Evolutionary conservation across 2,888 invertebrate species (phyloP).

Genomic region (Therioaphis trifolii): DNA sequence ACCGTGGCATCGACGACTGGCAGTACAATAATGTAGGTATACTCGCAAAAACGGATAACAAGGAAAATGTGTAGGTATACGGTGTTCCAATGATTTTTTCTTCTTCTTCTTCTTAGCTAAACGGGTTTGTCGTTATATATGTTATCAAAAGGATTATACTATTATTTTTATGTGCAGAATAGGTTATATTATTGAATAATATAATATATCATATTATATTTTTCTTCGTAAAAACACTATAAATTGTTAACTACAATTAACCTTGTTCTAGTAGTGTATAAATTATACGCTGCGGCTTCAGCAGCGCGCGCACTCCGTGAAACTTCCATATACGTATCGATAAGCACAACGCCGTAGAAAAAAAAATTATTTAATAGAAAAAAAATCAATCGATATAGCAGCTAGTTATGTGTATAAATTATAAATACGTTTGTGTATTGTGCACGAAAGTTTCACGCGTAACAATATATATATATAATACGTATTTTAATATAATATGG

Average conservation of each 20-base stretch:
- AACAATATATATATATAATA: not conserved
- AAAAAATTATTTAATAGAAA: not conserved
- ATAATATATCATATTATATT: not conserved
- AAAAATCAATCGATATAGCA: not conserved
- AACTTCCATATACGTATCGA: conserved; percentile 7
- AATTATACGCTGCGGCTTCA: too few relatives aligned
- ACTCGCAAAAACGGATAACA: too few relatives aligned
- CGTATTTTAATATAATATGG: too few relatives aligned
- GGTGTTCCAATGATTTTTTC: conserved; percentile 13
- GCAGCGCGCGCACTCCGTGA: not conserved
- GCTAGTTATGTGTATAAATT: too few relatives aligned
- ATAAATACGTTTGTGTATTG: not conserved
- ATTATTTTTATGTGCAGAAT: too few relatives aligned
- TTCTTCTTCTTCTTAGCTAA: not conserved
- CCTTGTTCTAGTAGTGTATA: conserved; percentile 14
- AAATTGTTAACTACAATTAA: conserved; percentile 32
- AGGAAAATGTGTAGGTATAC: not conserved
- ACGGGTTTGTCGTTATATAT: not conserved
- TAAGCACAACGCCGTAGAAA: not conserved
- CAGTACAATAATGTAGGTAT: too few relatives aligned
- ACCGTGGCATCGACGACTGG: too few relatives aligned
- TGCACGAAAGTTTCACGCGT: not conserved
- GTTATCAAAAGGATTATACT: too few relatives aligned
- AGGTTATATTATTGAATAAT: too few relatives aligned
- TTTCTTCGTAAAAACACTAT: not conserved